Evolutionary conservation across 2,888 invertebrate genomes (phyloP).

Genomic region (Hirtodrosophila alboralis): DNA sequence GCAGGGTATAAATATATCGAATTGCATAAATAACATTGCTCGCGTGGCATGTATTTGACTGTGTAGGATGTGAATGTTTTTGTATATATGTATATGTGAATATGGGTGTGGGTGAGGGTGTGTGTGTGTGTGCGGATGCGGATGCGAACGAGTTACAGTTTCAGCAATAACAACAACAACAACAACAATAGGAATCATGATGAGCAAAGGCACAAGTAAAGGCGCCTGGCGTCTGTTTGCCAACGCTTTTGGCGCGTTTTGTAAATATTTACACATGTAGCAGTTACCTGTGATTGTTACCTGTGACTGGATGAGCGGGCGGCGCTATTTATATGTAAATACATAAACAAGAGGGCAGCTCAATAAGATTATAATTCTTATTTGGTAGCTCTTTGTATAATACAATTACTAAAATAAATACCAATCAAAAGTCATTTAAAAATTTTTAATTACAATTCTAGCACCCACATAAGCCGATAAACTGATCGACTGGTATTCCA

Average conservation of each 20-base stretch:
- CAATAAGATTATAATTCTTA: neutral
- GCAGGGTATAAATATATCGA: constrained; percentile 54
- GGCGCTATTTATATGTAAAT: constrained; percentile 33
- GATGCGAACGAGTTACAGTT: constrained; percentile 50
- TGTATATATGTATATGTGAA: constrained; percentile 2
- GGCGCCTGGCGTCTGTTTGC: constrained; percentile 73
- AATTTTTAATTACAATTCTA: too few species aligned
- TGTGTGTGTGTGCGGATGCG: constrained; percentile 7
- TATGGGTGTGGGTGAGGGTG: constrained; percentile 4
- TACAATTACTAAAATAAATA: too few species aligned
- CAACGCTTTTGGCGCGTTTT: constrained; percentile 78
- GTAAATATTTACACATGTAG: constrained; percentile 79
- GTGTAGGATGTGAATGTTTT: constrained; percentile 1
- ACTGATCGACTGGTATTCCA: too few species aligned
- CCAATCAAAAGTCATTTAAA: too few species aligned
- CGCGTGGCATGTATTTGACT: constrained; percentile 10
- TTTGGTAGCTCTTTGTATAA: too few species aligned
- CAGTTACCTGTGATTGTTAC: constrained; percentile 77
- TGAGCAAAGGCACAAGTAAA: constrained; percentile 56
- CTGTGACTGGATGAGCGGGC: constrained; percentile 14
- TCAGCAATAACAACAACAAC: constrained; percentile 27
- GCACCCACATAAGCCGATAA: too few species aligned
- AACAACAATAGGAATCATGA: constrained; percentile 27
- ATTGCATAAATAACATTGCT: constrained; percentile 68
- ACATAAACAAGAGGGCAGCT: constrained; percentile 30